Evolutionary conservation across 2,113 vertebrate genomes (phyloP).

Genomic region (Leptobrachium leishanense): DNA sequence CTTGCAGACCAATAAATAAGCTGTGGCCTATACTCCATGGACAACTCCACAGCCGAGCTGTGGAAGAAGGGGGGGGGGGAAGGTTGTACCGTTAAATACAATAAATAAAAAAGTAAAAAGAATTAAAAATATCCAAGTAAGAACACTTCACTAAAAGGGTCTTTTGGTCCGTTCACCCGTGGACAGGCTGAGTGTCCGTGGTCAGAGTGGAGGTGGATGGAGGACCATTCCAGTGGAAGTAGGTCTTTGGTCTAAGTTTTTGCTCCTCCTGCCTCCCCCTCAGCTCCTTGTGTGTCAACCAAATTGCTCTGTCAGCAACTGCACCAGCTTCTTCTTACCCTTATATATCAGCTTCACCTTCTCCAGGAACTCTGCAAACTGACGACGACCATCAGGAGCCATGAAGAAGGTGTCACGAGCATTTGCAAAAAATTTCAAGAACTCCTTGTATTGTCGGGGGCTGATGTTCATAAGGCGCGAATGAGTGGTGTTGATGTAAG

Average conservation of each 20-base stretch:
- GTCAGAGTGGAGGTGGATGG: background rate
- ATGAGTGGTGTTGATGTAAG: slow-evolving; percentile 68
- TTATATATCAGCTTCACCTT: slow-evolving; percentile 70
- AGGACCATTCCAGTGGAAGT: background rate
- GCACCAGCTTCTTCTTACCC: slow-evolving; percentile 70
- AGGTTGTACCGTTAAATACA: slow-evolving; percentile 10
- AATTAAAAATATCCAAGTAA: background rate
- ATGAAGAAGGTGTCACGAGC: slow-evolving; percentile 67
- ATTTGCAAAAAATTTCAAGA: slow-evolving; percentile 67
- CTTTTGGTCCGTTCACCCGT: slow-evolving; percentile 3
- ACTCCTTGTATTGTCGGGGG: slow-evolving; percentile 66
- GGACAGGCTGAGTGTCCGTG: background rate
- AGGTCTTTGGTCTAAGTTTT: background rate
- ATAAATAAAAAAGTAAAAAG: slow-evolving; percentile 3
- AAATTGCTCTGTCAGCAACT: slow-evolving; percentile 66
- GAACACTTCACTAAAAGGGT: background rate
- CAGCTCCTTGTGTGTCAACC: slow-evolving; percentile 53
- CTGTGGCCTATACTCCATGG: background rate
- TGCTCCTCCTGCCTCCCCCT: background rate
- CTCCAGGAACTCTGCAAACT: slow-evolving; percentile 65
- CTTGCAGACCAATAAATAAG: background rate
- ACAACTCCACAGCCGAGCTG: background rate
- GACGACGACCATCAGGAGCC: slow-evolving; percentile 63
- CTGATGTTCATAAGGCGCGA: slow-evolving; percentile 69
- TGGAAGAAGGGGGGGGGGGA: background rate